Percentiles rank a stretch among this genome's conserved stretches.
phyloP scores from a whole-genome alignment of 1,140 invertebrate species.

The Hylaeus volcanicus region DNA sequence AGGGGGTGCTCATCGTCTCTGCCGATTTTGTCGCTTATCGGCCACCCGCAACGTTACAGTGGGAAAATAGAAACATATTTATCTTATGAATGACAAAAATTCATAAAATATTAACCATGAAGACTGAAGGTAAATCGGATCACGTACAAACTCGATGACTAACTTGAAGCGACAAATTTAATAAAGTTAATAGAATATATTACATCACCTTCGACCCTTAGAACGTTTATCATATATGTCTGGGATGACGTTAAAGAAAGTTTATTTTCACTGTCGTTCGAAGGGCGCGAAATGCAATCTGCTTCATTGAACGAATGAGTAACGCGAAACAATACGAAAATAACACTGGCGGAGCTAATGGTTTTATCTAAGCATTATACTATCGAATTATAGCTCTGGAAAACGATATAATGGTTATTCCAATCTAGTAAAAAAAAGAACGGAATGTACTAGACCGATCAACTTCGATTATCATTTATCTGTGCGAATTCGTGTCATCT shows the following conservation, averaged over 20 bases:
- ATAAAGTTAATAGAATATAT: slow-evolving; percentile 35
- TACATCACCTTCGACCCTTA: not conserved
- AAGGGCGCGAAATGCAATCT: not conserved
- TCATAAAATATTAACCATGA: not conserved
- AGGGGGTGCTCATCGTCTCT: slow-evolving; percentile 9
- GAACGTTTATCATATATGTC: not conserved
- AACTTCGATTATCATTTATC: not conserved
- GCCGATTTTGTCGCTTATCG: slow-evolving; percentile 32
- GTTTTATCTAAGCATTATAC: not conserved
- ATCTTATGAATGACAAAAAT: not conserved
- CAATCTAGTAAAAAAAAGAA: not conserved
- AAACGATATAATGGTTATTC: not conserved
- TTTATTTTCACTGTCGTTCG: slow-evolving; percentile 7
- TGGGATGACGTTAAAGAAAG: slow-evolving; percentile 29
- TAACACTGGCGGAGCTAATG: not conserved
- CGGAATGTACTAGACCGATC: not conserved
- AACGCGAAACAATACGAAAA: not conserved
- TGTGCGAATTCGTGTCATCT: not conserved
- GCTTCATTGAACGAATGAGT: not conserved
- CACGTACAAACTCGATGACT: not conserved
- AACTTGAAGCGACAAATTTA: slow-evolving; percentile 34
- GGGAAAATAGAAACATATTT: not conserved
- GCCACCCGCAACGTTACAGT: not conserved
- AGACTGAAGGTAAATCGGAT: not conserved
- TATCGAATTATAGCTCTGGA: too few species aligned